Evolutionary conservation across 2,888 invertebrate genomes (phyloP).

Genomic region (Tromatobia lineatoria): DNA sequence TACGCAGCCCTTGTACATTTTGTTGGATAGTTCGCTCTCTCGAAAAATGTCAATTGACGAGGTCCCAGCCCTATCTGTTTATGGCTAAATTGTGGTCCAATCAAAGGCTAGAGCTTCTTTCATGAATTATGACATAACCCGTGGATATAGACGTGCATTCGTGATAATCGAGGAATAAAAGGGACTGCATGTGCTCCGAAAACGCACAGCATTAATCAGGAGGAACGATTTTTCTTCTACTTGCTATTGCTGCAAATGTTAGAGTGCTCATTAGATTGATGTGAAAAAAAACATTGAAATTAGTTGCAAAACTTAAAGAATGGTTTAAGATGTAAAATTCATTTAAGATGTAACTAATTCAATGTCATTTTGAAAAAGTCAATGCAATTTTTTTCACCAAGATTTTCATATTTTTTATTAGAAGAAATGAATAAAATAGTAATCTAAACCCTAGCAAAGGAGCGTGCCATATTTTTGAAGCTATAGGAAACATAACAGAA

Average conservation of each 20-base stretch:
- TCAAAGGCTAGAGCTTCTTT: slow-evolving; percentile 31
- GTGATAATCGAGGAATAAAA: slow-evolving; percentile 23
- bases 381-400: no score
- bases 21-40: slow-evolving; percentile 25
- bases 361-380: no score
- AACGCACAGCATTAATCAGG: neutral
- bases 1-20: slow-evolving; percentile 60
- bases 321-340: neutral
- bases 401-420: no score
- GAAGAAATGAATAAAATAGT: no score
- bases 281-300: neutral
- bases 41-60: slow-evolving; percentile 67
- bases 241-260: neutral
- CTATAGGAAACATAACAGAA: no score
- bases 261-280: neutral
- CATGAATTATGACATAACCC: slow-evolving; percentile 58
- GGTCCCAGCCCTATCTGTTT: slow-evolving; percentile 61
- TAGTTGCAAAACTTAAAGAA: neutral
- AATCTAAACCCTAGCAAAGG: no score
- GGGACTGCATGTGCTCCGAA: neutral
- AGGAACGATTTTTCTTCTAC: neutral
- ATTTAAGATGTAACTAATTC: no score
- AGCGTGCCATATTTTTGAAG: no score
- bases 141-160: slow-evolving; percentile 12
- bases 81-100: slow-evolving; percentile 51